phyloP scores from a whole-genome alignment of 1,140 invertebrate genomes.

The Leptoteleia sp. region DNA sequence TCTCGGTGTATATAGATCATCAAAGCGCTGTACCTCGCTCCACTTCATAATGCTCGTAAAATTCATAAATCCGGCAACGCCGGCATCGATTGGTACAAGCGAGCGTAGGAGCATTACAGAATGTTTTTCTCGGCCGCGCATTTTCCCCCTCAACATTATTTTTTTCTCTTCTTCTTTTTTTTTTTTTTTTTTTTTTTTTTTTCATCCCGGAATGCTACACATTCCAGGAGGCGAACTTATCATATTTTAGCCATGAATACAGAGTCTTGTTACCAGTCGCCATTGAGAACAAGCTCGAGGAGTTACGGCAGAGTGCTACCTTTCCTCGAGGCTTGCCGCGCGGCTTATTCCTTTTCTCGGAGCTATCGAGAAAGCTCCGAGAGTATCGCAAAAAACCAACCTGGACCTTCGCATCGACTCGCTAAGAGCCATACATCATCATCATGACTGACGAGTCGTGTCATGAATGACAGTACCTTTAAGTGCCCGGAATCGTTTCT shows the following conservation, averaged over 20 bases:
- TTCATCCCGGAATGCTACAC: slow-evolving; percentile 3
- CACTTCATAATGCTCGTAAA: slow-evolving; percentile 4
- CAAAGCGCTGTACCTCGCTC: neutral
- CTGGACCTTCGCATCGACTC: slow-evolving; percentile 66
- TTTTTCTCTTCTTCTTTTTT: neutral
- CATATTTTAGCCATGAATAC: slow-evolving; percentile 42
- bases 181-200: neutral
- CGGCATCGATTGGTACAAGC: slow-evolving; percentile 16
- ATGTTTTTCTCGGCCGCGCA: slow-evolving; percentile 16
- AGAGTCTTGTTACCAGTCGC: slow-evolving; percentile 30
- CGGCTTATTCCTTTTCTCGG: slow-evolving; percentile 36
- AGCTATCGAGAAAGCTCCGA: slow-evolving; percentile 13
- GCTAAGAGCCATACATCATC: slow-evolving; percentile 75
- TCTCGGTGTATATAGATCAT: slow-evolving; percentile 9
- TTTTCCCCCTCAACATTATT: slow-evolving; percentile 19
- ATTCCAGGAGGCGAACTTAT: slow-evolving; percentile 28
- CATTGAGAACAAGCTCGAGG: slow-evolving; percentile 36
- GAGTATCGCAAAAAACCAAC: slow-evolving; percentile 61
- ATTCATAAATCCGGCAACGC: slow-evolving; percentile 26
- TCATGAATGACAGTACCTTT: too few species aligned
- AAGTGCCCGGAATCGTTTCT: slow-evolving; percentile 73
- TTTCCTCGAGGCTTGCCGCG: slow-evolving; percentile 63
- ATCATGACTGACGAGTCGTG: slow-evolving; percentile 72
- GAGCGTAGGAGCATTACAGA: slow-evolving; percentile 13
- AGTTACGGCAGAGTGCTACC: slow-evolving; percentile 72